Conservation (phyloP, 2,797 vertebrate genomes). For the Syngnathus rostellatus region DNA sequence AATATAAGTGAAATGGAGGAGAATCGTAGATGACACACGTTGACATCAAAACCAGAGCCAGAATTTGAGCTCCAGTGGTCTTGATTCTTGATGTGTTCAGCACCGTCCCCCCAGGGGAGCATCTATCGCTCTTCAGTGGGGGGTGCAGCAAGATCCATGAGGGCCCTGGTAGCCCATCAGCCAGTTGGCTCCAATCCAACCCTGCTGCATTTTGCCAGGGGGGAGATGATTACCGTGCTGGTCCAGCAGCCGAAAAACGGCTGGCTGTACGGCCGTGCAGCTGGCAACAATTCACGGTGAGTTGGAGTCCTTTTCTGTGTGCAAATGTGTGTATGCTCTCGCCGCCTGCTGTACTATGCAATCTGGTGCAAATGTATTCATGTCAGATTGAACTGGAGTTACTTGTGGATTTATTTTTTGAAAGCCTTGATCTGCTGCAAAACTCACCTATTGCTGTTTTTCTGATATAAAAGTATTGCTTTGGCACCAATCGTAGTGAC, state of each 20-base stretch:
- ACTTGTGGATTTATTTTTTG: neutral
- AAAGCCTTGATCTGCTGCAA: no score
- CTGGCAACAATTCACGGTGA: constrained; percentile 71
- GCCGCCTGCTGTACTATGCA: neutral
- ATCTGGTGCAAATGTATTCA: no score
- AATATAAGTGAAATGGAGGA: neutral
- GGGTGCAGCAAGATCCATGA: constrained; percentile 51
- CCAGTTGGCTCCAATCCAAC: constrained; percentile 69
- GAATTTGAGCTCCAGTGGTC: neutral
- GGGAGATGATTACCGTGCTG: constrained; percentile 72
- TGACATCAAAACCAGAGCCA: neutral
- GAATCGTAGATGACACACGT: neutral
- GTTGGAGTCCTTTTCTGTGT: constrained; percentile 19
- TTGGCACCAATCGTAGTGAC: no score
- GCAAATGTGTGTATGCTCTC: neutral
- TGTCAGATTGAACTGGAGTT: no score
- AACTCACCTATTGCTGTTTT: no score
- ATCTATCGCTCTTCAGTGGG: constrained; percentile 54
- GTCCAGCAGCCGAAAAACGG: constrained; percentile 77
- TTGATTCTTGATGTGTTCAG: constrained; percentile 36
- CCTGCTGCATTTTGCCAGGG: constrained; percentile 74
- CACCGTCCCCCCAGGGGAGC: constrained; percentile 61
- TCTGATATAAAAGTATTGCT: no score
- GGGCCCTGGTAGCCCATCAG: constrained; percentile 69
- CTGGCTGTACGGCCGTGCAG: constrained; percentile 82